These are phyloP conservation scores for Alces alces DNA, from an alignment of 2,113 vertebrate genomes.

Conservation along the genomic window DNA sequence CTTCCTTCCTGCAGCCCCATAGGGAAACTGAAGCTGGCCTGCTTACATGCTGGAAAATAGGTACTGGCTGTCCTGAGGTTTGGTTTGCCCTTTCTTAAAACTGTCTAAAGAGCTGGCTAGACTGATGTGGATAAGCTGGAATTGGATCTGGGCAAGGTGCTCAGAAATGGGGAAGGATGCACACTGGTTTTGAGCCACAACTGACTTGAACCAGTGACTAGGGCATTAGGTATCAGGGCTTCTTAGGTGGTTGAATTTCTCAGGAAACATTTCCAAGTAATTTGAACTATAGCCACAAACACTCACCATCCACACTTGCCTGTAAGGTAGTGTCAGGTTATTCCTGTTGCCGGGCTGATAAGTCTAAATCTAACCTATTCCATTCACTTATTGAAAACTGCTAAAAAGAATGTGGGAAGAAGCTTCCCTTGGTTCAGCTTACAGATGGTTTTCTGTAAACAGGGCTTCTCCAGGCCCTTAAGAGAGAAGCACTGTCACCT, in stretches of 20 bases:
- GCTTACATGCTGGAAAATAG: not conserved
- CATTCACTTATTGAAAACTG: not conserved
- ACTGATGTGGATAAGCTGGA: not conserved
- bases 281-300: not conserved
- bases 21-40: not conserved
- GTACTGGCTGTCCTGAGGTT: not conserved
- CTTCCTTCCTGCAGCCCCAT: not conserved
- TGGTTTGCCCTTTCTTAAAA: not conserved
- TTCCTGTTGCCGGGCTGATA: not conserved
- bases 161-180: not conserved
- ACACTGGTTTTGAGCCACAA: not conserved
- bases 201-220: not conserved
- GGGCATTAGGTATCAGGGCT: not conserved
- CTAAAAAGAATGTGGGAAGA: not conserved
- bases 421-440: not conserved
- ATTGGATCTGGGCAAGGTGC: not conserved
- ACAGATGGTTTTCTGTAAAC: constrained; percentile 50
- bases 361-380: not conserved
- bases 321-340: not conserved
- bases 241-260: not conserved
- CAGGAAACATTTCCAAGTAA: not conserved
- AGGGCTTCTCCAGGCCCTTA: constrained; percentile 9
- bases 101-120: not conserved
- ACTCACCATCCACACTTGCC: not conserved
- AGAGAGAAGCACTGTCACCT: not conserved